Evolutionary conservation across 1,140 invertebrate species (phyloP), one percentile per base, ranked within the genome.

Genomic region (Drosophila repleta): DNA sequence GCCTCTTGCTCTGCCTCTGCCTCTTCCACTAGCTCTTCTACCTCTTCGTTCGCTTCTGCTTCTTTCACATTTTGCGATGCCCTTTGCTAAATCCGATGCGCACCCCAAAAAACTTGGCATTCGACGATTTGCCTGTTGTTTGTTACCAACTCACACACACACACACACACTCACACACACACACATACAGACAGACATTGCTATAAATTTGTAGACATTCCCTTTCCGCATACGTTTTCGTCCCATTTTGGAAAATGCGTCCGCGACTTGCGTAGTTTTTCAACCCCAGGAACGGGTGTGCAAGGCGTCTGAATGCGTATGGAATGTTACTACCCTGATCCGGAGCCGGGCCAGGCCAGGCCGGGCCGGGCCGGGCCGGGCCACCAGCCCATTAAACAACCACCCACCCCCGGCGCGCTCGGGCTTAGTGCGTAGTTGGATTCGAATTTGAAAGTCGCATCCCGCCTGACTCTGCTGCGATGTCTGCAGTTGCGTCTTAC

Each of bases 201-300:
- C 15, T 17, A 43, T 15, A 41, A 35, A 68, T 39, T 49, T 41
- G 53, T 41, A 58, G 46, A 69, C 60, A 24, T 70, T 46, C 67
- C 43, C 58, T 26, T 45, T 37, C 21, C 52, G 43, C 17, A 29
- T n/a, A 26, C 45, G 55, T 35, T 37, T 43, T 37, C 49, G 76
- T 84, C 81, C 81, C 76, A 62, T 84, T 84, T 79, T 15, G 26
- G 71, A 77, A 78, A 71, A 80, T 76, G 21, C 45, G 64, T 46
- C 20, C 46, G 53, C 60, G 55, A 63, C 62, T 72, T 83, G 39
- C 55, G 52, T 64, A 49, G 61, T 76, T 76, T 76, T 76, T 85
- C 81, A 79, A 85, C 81, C 81, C 81, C 65, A 55, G 56, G 13
- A 46, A 48, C 10, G 66, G 63, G 24, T 37, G n/a, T 17, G 39